A percentile compares a stretch with the other conserved stretches of the same genome.
These are phyloP conservation scores for Lasioglossum baleicum DNA, from an alignment of 1,140 invertebrate species.

Conservation along the genomic window DNA sequence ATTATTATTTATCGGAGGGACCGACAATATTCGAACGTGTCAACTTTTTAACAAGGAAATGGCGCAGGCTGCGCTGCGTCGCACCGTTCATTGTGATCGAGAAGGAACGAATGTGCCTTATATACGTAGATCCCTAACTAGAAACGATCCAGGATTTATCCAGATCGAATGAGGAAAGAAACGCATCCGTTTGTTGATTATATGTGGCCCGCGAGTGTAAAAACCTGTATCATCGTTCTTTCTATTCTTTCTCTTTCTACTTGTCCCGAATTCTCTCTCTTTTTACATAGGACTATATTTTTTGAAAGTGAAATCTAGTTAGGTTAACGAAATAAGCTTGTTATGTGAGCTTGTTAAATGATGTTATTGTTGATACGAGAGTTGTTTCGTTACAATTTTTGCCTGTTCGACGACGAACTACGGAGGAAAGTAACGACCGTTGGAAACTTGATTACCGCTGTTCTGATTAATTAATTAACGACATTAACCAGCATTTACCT, in stretches of 20 bases:
- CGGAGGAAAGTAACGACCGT: slow-evolving; percentile 47
- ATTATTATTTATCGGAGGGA: slow-evolving; percentile 23
- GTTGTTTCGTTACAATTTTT: slow-evolving; percentile 61
- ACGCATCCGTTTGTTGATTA: neutral
- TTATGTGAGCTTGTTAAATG: neutral
- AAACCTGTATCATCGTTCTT: neutral
- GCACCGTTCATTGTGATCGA: slow-evolving; percentile 44
- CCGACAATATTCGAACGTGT: neutral
- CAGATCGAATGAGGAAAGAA: neutral
- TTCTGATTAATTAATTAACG: slow-evolving; percentile 58
- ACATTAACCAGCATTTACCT: slow-evolving; percentile 67
- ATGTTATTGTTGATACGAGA: slow-evolving; percentile 61
- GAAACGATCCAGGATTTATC: neutral
- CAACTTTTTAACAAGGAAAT: no score
- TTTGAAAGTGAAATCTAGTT: slow-evolving; percentile 37
- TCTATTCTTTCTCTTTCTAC: no score
- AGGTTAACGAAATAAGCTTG: slow-evolving; percentile 38
- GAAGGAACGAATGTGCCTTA: slow-evolving; percentile 65
- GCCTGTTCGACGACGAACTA: slow-evolving; percentile 41
- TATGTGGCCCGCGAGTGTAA: neutral
- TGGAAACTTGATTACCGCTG: slow-evolving; percentile 42
- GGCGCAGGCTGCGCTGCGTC: neutral
- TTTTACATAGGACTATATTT: slow-evolving; percentile 14
- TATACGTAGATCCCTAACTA: slow-evolving; percentile 52
- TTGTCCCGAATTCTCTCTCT: neutral